Evolutionary conservation across 2,797 vertebrate genomes (phyloP).

Genomic region (Clarias laeviceps): DNA sequence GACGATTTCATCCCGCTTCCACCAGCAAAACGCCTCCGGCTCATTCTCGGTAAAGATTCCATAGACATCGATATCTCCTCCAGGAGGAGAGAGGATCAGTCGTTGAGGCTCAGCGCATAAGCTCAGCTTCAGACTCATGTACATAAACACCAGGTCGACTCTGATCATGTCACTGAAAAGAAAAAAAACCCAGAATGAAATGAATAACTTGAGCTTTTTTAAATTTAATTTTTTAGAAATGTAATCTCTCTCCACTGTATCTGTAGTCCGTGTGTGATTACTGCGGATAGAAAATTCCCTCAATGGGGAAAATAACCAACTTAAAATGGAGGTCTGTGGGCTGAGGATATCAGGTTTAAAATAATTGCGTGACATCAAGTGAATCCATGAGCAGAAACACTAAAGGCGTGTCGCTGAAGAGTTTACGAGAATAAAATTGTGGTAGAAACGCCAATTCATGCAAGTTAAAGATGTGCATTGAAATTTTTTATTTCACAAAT

Average conservation of each 20-base stretch:
- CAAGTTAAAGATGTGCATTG: neutral
- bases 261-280: neutral
- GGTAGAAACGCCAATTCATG: neutral
- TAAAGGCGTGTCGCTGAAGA: neutral
- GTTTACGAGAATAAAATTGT: neutral
- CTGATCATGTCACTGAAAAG: slow-evolving; percentile 35
- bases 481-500: neutral
- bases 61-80: slow-evolving; percentile 99
- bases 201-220: slow-evolving; percentile 11
- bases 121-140: slow-evolving; percentile 54
- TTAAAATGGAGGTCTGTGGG: neutral
- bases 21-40: slow-evolving; percentile 92
- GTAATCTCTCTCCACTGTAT: slow-evolving; percentile 4
- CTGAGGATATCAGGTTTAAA: neutral
- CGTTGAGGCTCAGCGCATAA: slow-evolving; percentile 92
- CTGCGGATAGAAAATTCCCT: neutral
- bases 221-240: neutral
- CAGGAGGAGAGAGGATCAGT: slow-evolving; percentile 97
- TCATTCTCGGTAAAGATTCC: slow-evolving; percentile 98
- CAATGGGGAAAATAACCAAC: neutral
- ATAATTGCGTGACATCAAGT: no score
- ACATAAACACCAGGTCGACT: slow-evolving; percentile 12
- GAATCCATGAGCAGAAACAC: neutral
- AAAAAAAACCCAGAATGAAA: neutral
- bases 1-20: slow-evolving; percentile 98